Evolutionary conservation across 2,888 invertebrate genomes (phyloP), one percentile per base, ranked within the genome.

Genomic region (Callosobruchus maculatus): DNA sequence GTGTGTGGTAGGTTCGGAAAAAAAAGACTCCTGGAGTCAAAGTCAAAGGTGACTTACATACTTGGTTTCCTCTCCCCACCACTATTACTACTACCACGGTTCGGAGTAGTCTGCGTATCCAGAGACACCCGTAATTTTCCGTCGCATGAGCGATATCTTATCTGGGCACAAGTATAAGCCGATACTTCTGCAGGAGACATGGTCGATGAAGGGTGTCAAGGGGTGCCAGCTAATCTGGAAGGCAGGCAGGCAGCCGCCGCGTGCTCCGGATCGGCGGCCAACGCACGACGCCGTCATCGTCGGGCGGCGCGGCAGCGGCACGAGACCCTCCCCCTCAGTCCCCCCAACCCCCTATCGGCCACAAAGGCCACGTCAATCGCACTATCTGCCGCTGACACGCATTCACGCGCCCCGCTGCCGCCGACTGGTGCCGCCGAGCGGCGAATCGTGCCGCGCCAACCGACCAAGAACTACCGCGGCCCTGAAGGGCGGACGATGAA

Each of bases 281-380:
- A 49, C 49, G 49, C 49, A 49, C 49, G 49, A 49, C 49, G 49
- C 1, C 13, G 49, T 13, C 49, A 18, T 7, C 49, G 49, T 49
- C 49, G 49, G 4, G 9, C 9, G 49, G 13, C 49, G 49, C 13
- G 30, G 3, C 30, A 9, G 30, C 49, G 49, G 49, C 49, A 49
- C 49, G 49, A 49, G 13, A 18, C 49, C 49, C 13, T 49, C 73
- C 67, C 71, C 72, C 70, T 18, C 49, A 13, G 72, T 49, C 71
- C 73, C 70, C 71, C 72, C 69, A 68, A 13, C 71, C 49, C 30
- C 30, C 68, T 67, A 49, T 49, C 49, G 49, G 49, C 49, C 49
- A 18, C 49, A 49, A 49, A 49, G 73, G 68, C 74, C 66, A 72
- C 72, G 69, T 71, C 71, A 71, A 31, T 31, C 71, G 71, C 71